These are phyloP conservation scores for Nephrotoma guestfalica DNA, from an alignment of 2,888 invertebrate genomes.

Conservation along the genomic window DNA sequence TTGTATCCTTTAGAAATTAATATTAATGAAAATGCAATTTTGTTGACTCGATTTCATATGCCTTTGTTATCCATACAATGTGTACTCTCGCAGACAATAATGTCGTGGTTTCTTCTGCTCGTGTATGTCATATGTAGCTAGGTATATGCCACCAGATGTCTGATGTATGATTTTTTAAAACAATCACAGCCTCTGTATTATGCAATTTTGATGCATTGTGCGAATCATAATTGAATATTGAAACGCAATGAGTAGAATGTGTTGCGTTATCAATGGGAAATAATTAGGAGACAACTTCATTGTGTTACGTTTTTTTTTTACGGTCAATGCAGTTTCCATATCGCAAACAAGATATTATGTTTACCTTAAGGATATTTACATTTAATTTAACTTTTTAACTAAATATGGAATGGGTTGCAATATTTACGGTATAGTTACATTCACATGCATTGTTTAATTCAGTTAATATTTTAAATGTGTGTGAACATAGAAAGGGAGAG, in stretches of 20 bases:
- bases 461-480: background rate
- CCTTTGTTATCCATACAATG: background rate
- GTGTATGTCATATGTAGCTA: background rate
- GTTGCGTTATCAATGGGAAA: background rate
- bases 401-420: background rate
- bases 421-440: background rate
- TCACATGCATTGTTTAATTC: background rate
- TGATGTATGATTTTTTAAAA: background rate
- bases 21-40: background rate
- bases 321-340: background rate
- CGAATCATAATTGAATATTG: background rate
- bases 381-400: background rate
- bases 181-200: background rate
- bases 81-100: background rate
- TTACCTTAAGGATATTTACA: background rate
- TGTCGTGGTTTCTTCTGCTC: background rate
- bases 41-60: background rate
- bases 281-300: background rate
- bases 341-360: background rate
- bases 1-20: background rate
- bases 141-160: background rate
- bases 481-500: background rate
- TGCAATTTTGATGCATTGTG: background rate
- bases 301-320: background rate
- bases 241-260: background rate